Evolutionary conservation across 2,797 vertebrate species (phyloP).

Genomic region (Strix occidentalis): DNA sequence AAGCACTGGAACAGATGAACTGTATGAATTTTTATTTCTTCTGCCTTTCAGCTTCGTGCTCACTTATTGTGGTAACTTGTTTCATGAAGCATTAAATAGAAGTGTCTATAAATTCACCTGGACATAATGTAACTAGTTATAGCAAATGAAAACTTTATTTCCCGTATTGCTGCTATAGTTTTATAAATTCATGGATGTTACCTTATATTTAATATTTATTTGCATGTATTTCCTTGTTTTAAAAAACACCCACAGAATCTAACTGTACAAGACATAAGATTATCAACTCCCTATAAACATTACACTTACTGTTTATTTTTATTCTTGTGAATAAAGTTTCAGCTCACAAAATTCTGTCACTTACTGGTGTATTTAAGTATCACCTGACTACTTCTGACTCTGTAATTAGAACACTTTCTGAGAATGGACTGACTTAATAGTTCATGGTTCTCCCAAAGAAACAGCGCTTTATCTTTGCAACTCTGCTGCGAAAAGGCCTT

Average conservation of each 20-base stretch:
- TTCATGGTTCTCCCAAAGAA: not conserved
- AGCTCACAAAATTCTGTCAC: conserved; percentile 8
- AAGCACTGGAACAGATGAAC: conserved; percentile 49
- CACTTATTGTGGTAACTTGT: not conserved
- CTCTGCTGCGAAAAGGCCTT: not conserved
- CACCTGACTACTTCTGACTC: not conserved
- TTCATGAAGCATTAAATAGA: not conserved
- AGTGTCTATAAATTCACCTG: not conserved
- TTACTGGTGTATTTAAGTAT: not conserved
- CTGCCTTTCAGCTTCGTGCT: conserved; percentile 36
- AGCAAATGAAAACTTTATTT: conserved; percentile 23
- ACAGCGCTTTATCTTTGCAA: not conserved
- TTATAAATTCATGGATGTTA: conserved; percentile 32
- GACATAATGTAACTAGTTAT: not conserved
- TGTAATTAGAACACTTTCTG: not conserved
- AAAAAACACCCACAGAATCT: not conserved
- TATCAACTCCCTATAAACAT: not conserved
- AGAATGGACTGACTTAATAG: not conserved
- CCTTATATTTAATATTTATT: conserved; percentile 61
- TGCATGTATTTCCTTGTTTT: conserved; percentile 54
- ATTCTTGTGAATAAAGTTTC: conserved; percentile 49
- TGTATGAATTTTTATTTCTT: conserved; percentile 23
- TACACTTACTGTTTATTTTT: not conserved
- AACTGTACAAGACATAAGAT: not conserved
- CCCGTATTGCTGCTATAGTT: conserved; percentile 32